These are phyloP conservation scores for Venturia canescens DNA, from an alignment of 1,140 invertebrate genomes.

Conservation along the genomic window DNA sequence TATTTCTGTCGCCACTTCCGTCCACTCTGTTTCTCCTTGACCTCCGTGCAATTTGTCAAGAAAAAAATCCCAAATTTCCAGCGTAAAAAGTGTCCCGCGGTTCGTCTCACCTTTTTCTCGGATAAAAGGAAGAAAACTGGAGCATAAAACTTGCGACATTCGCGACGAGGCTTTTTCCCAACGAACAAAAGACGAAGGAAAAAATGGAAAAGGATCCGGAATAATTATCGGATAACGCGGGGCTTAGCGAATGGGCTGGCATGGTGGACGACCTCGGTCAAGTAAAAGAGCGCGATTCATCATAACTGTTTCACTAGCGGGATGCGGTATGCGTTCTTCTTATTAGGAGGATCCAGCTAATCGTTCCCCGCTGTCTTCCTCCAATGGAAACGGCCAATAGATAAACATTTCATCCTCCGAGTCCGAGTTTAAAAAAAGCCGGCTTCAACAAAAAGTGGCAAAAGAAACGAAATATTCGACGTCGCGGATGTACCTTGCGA, in stretches of 20 bases:
- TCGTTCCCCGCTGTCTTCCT: constrained; percentile 43
- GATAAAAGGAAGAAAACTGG: too few relatives aligned
- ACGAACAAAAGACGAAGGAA: too few relatives aligned
- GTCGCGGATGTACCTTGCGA: too few relatives aligned
- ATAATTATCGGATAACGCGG: background rate
- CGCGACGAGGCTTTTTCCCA: too few relatives aligned
- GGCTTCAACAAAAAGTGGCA: background rate
- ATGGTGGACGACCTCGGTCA: background rate
- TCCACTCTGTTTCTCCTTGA: background rate
- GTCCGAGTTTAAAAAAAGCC: background rate
- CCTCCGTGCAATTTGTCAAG: background rate
- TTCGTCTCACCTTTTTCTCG: too few relatives aligned
- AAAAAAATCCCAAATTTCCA: too few relatives aligned
- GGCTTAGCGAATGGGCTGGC: background rate
- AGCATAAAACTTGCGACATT: too few relatives aligned
- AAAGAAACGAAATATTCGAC: too few relatives aligned
- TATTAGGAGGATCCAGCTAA: constrained; percentile 70
- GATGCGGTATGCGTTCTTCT: constrained; percentile 65
- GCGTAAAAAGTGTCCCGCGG: too few relatives aligned
- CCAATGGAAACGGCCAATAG: background rate
- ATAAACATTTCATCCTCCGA: too few relatives aligned
- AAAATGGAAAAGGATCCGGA: too few relatives aligned
- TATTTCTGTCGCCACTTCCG: background rate
- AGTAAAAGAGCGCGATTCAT: constrained; percentile 58
- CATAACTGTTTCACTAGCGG: constrained; percentile 73